Percentiles rank a stretch among this genome's conserved stretches.
phyloP scores from a whole-genome alignment of 2,113 vertebrate species.

The Spermophilus dauricus region DNA sequence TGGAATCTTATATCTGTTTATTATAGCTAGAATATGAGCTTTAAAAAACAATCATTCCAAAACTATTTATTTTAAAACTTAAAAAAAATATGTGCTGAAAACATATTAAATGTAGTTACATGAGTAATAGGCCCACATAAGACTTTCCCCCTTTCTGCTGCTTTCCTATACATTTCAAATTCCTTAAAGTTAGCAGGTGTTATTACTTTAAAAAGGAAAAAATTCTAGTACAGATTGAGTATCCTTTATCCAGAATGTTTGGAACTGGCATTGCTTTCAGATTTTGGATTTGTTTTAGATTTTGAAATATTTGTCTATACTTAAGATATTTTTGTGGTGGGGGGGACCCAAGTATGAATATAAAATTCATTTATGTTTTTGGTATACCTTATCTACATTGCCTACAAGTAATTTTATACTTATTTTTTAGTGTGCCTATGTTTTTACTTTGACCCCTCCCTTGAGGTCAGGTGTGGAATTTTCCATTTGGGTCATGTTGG shows the following conservation, averaged over 20 bases:
- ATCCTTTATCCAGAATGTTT: neutral
- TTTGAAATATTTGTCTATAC: neutral
- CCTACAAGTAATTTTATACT: neutral
- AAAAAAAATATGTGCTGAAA: conserved; percentile 49
- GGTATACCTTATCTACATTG: neutral
- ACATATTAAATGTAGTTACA: neutral
- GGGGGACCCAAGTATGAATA: neutral
- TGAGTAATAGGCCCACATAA: neutral
- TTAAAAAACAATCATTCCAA: conserved; percentile 28
- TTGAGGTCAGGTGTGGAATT: neutral
- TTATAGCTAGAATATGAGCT: conserved; percentile 42
- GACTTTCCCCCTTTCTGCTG: neutral
- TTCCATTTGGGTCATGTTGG: neutral
- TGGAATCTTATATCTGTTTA: conserved; percentile 72
- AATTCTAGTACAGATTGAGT: neutral
- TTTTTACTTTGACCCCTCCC: neutral
- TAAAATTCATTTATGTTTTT: neutral
- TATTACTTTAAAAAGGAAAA: conserved; percentile 50
- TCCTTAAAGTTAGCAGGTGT: neutral
- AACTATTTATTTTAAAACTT: conserved; percentile 9
- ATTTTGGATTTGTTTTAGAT: neutral
- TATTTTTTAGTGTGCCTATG: neutral
- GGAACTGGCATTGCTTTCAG: neutral
- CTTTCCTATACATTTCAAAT: conserved; percentile 43
- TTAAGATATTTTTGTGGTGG: neutral